phyloP scores from a whole-genome alignment of 2,888 invertebrate genomes.

The Lithophane socia region DNA sequence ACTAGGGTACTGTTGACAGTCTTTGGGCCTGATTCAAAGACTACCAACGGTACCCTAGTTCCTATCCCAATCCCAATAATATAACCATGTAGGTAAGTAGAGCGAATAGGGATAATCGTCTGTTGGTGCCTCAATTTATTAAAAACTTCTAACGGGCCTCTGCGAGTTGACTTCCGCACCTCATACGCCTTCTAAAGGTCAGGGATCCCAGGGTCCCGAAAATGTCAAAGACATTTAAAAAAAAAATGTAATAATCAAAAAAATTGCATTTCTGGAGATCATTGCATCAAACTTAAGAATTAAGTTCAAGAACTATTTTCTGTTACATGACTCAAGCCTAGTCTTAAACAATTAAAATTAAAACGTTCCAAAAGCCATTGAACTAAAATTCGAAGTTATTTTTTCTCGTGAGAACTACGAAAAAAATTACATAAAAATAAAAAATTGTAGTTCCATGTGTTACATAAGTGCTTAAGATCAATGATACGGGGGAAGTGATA shows the following conservation, averaged over 20 bases:
- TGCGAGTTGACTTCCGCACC: too few species aligned
- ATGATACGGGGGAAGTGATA: constrained; percentile 59
- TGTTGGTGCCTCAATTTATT: too few species aligned
- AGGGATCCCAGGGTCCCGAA: too few species aligned
- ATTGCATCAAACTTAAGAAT: background rate
- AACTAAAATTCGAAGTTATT: constrained; percentile 11
- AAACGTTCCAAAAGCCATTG: constrained; percentile 23
- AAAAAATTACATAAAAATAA: constrained; percentile 45
- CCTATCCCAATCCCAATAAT: background rate
- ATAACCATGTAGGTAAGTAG: background rate
- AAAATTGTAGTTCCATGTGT: constrained; percentile 54
- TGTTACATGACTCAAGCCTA: constrained; percentile 2
- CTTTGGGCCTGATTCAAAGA: background rate
- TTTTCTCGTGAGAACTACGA: constrained; percentile 46
- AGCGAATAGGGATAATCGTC: too few species aligned
- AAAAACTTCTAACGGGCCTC: too few species aligned
- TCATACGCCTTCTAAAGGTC: too few species aligned
- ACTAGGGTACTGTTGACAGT: background rate
- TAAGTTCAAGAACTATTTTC: background rate
- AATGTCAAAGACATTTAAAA: too few species aligned
- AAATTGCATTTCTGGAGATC: background rate
- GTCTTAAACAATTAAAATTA: background rate
- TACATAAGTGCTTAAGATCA: constrained; percentile 63
- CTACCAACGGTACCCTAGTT: too few species aligned
- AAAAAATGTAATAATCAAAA: background rate